Evolutionary conservation across 2,113 vertebrate genomes (phyloP).

Genomic region (Gorsachius goisagi): DNA sequence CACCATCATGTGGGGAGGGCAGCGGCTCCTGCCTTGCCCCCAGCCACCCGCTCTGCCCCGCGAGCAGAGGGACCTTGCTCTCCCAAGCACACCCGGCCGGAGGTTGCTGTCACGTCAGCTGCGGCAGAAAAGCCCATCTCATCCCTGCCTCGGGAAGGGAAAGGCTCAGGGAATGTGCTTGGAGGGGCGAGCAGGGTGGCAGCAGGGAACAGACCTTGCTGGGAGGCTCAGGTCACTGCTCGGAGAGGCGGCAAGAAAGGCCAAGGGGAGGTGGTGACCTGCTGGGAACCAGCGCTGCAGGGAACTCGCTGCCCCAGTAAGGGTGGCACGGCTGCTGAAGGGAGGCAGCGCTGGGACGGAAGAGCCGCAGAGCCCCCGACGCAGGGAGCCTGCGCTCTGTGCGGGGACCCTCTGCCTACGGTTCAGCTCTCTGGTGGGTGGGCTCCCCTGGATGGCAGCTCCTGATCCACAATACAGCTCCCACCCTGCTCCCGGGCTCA

Average conservation of each 20-base stretch:
- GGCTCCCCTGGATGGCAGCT: not conserved
- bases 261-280: not conserved
- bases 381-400: fast-evolving
- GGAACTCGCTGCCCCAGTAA: not conserved
- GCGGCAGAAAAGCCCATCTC: not conserved
- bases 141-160: not conserved
- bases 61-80: fast-evolving
- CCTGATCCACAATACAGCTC: not conserved
- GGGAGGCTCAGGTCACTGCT: not conserved
- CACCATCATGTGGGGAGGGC: not conserved
- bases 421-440: not conserved
- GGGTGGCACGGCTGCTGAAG: not conserved
- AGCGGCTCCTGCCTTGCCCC: not conserved
- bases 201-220: conserved; percentile 5
- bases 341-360: not conserved
- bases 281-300: not conserved
- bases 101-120: not conserved
- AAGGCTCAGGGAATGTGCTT: not conserved
- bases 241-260: not conserved
- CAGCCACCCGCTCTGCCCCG: not conserved
- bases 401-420: not conserved
- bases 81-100: not conserved
- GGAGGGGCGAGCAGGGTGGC: not conserved
- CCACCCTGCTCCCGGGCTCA: fast-evolving
- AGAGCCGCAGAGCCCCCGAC: not conserved